phyloP scores from a whole-genome alignment of 2,888 invertebrate species.

The Aquatica leii region DNA sequence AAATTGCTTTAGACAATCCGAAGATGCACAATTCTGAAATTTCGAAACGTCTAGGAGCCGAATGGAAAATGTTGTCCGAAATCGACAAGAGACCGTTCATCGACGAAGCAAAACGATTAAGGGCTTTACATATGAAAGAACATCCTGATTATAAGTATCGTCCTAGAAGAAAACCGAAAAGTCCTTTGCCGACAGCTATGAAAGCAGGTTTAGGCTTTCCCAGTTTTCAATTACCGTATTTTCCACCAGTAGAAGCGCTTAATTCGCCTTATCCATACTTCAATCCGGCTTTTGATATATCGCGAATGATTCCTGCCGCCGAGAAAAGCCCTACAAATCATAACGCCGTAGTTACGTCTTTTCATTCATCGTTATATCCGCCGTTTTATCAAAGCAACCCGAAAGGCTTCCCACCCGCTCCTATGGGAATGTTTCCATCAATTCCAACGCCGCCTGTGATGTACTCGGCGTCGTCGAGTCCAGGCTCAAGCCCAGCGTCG shows the following conservation, averaged over 20 bases:
- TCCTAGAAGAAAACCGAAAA: slow-evolving; percentile 84
- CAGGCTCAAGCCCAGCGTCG: slow-evolving; percentile 58
- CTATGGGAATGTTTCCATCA: slow-evolving; percentile 62
- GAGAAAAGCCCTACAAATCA: slow-evolving; percentile 56
- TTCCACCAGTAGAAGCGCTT: slow-evolving; percentile 67
- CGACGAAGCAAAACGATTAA: slow-evolving; percentile 90
- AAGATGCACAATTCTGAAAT: slow-evolving; percentile 93
- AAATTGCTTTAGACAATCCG: slow-evolving; percentile 94
- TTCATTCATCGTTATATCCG: slow-evolving; percentile 76
- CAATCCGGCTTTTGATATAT: slow-evolving; percentile 71
- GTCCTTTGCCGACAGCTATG: slow-evolving; percentile 64
- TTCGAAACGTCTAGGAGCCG: slow-evolving; percentile 89
- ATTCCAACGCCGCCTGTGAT: slow-evolving; percentile 59
- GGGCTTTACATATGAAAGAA: slow-evolving; percentile 89
- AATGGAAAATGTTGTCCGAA: slow-evolving; percentile 91
- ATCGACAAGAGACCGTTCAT: slow-evolving; percentile 92
- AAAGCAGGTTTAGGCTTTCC: slow-evolving; percentile 63
- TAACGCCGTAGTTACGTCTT: slow-evolving; percentile 72
- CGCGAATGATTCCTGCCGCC: slow-evolving; percentile 56
- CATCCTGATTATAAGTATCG: slow-evolving; percentile 92
- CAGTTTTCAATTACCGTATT: slow-evolving; percentile 72
- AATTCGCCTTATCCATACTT: slow-evolving; percentile 76
- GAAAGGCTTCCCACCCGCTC: slow-evolving; percentile 64
- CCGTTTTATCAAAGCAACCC: slow-evolving; percentile 66
- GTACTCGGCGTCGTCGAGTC: slow-evolving; percentile 59